phyloP scores from a whole-genome alignment of 2,888 invertebrate genomes.

The Dicyrtomina minuta region DNA sequence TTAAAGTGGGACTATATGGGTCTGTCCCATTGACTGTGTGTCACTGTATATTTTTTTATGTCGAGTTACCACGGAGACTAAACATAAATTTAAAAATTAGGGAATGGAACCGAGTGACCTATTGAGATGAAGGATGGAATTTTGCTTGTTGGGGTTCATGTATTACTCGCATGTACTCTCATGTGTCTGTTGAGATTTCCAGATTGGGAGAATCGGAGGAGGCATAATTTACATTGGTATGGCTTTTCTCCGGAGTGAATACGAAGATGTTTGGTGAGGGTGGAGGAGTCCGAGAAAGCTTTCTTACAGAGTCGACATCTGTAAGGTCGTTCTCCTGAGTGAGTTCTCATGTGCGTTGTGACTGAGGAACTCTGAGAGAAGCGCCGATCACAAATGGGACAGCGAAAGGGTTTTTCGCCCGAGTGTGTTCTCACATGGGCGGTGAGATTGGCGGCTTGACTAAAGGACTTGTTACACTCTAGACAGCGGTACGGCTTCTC shows the following conservation, averaged over 20 bases:
- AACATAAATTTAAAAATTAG: too few species aligned
- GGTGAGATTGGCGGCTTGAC: conserved; percentile 96
- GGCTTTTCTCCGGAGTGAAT: conserved; percentile 93
- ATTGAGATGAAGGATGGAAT: too few species aligned
- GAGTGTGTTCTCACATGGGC: conserved; percentile 95
- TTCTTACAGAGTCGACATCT: conserved; percentile 94
- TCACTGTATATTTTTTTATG: too few species aligned
- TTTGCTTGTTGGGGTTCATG: neutral
- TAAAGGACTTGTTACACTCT: conserved; percentile 94
- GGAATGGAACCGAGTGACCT: too few species aligned
- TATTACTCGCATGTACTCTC: conserved; percentile 74
- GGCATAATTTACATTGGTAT: conserved; percentile 94
- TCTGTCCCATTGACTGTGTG: too few species aligned
- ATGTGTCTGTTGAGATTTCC: conserved; percentile 98
- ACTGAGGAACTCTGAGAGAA: conserved; percentile 94
- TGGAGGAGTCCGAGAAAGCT: conserved; percentile 98
- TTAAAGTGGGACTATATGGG: too few species aligned
- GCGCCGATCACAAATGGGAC: conserved; percentile 93
- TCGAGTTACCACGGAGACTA: too few species aligned
- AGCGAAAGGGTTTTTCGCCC: conserved; percentile 97
- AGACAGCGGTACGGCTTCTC: conserved; percentile 89
- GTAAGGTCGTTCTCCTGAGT: conserved; percentile 93
- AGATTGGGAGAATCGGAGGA: conserved; percentile 94
- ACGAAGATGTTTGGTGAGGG: conserved; percentile 92
- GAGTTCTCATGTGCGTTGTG: conserved; percentile 99